Evolutionary conservation across 2,888 invertebrate genomes (phyloP), one percentile per base, ranked within the genome.

Genomic region (Halictus quadricinctus): DNA sequence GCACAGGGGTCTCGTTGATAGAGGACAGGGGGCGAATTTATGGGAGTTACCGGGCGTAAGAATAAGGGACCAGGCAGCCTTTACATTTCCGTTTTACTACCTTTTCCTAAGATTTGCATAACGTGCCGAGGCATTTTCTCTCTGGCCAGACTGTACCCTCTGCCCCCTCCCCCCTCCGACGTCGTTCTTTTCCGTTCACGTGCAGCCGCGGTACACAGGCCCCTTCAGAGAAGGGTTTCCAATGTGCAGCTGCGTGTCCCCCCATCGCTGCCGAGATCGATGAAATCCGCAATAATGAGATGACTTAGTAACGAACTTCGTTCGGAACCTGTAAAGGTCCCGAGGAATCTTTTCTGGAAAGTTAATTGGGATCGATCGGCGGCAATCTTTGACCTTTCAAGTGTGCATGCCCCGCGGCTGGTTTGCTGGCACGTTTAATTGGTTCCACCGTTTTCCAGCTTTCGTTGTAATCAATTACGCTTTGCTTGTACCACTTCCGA

Each of bases 31-130:
- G 75, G 83, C 85, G 88, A 92, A 93, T 93, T 93, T 93, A 93
- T 91, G 90, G 88, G 80, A 88, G 87, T 90, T 88, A 84, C 89
- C 82, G 90, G 80, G 87, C 82, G 88, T 90, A 92, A 91, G 91
- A 91, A 92, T 90, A 90, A 91, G 87, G 88, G 84, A 81, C 82
- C 75, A 76, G 64, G 80, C 87, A 76, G 81, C 87, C 86, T 92
- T 92, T 91, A 91, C 89, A 91, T 91, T 88, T 87, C 76, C 88
- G 89, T 89, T 90, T 90, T 90, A 88, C 88, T 91, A 87, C 83
- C 87, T 87, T 84, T 77, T 84, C 76, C 88, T 83, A 86, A 91
- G 88, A 92, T 92, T 92, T 92, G 90, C 92, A 92, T 92, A 91
- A 91, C 90, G 89, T 76, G 79, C 81, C 75, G 43, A 69, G 72